These are phyloP conservation scores for Lasioglossum albipes DNA, from an alignment of 1,140 invertebrate genomes.

Conservation along the genomic window DNA sequence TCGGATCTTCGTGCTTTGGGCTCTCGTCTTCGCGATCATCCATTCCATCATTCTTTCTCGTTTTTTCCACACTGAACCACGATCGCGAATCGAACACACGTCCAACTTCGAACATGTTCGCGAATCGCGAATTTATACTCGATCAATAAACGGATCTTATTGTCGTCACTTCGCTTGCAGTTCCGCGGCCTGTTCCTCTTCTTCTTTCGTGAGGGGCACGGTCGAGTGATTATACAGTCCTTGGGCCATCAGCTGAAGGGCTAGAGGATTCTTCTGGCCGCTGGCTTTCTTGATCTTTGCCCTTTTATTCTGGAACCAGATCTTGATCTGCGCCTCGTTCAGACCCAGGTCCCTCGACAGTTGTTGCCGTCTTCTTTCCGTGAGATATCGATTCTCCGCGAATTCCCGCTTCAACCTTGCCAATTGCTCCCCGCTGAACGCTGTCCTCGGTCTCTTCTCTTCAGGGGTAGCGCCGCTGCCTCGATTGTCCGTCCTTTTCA, in stretches of 20 bases:
- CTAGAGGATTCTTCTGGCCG: slow-evolving; percentile 93
- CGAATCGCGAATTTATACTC: not conserved
- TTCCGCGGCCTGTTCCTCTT: slow-evolving; percentile 85
- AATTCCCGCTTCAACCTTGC: slow-evolving; percentile 96
- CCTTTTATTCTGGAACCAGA: slow-evolving; percentile 99
- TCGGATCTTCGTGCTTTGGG: not conserved
- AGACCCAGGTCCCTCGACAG: slow-evolving; percentile 94
- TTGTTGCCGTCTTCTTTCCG: slow-evolving; percentile 94
- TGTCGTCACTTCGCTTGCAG: slow-evolving; percentile 76
- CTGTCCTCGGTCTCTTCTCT: slow-evolving; percentile 97
- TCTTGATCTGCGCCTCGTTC: slow-evolving; percentile 99
- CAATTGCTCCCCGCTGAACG: slow-evolving; percentile 97
- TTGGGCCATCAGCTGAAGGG: slow-evolving; percentile 96
- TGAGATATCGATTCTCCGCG: slow-evolving; percentile 96
- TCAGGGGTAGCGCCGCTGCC: slow-evolving; percentile 78
- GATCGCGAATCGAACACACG: not conserved
- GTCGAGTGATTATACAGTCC: slow-evolving; percentile 96
- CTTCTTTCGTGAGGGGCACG: slow-evolving; percentile 89
- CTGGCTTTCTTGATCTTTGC: slow-evolving; percentile 98
- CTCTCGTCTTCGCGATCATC: not conserved
- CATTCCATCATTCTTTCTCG: not conserved
- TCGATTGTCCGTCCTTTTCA: slow-evolving; percentile 67
- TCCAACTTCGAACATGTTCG: not conserved
- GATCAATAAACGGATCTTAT: slow-evolving; percentile 12
- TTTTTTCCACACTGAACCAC: not conserved